phyloP scores from a whole-genome alignment of 2,888 invertebrate species.

The Apamea sordens region DNA sequence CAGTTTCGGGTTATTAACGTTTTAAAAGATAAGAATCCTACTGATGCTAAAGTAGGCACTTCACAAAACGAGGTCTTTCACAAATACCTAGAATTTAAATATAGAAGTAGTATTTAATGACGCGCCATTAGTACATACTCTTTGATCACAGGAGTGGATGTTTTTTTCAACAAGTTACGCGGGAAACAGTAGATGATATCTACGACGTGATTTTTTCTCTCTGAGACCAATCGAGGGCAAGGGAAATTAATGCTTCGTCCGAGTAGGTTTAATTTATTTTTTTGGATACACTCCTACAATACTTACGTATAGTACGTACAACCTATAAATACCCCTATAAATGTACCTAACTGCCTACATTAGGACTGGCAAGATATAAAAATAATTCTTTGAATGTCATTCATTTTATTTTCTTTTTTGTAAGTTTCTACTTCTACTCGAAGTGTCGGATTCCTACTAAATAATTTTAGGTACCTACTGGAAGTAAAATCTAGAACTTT shows the following conservation, averaged over 20 bases:
- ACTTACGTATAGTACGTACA: not conserved
- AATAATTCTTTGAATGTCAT: not conserved
- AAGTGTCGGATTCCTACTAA: not conserved
- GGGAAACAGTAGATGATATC: conserved; percentile 22
- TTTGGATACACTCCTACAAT: not conserved
- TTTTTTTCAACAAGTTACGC: conserved; percentile 25
- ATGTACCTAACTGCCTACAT: not conserved
- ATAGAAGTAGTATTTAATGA: conserved; percentile 29
- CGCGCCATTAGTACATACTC: conserved; percentile 22
- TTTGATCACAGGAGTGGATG: conserved; percentile 36
- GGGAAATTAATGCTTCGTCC: not conserved
- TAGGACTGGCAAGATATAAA: not conserved
- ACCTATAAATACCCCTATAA: too few species aligned
- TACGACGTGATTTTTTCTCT: conserved; percentile 10
- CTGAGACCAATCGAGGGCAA: not conserved
- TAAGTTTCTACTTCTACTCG: not conserved
- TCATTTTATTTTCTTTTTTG: not conserved
- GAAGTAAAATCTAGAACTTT: not conserved
- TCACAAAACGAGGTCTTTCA: conserved; percentile 18
- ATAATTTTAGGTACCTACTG: conserved; percentile 3
- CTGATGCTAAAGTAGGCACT: conserved; percentile 47
- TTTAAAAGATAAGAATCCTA: conserved; percentile 34
- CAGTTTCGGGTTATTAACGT: conserved; percentile 22
- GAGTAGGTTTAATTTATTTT: not conserved
- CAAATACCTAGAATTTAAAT: conserved; percentile 27